Base-by-base conservation (phyloP, 2,113 vertebrate genomes). In the Chinchilla lanigera region DNA sequence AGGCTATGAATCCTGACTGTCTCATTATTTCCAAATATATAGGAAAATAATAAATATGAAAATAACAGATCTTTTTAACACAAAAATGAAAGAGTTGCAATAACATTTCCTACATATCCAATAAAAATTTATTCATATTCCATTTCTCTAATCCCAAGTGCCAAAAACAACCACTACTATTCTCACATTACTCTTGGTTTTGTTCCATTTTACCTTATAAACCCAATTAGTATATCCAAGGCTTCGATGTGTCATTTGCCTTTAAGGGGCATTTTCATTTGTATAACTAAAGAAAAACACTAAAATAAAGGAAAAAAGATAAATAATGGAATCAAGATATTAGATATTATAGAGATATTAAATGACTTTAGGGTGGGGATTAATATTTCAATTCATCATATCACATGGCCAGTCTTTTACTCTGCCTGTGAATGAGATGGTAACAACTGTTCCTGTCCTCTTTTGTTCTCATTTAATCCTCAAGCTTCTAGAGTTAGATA, bases 301-400 rank as follows among this genome's bases (percentile, higher is more conserved):
- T 88, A 88, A 93, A 88, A n/a, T 16, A 88, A 88, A 96, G 56
- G 56, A 86, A 81, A 60, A 5, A 91, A 67, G 7, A 44, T 5
- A 5, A 52, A 50, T 86, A 28, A 91, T 73, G 30, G 30, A 71
- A 56, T 19, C 77, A 19, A 77, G 3, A 77, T 82, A 41, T 60
- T 54, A 91, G 10, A 60, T 22, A 60, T 19, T 20, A 60, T 7
- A 60, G 58, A 60, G 20, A 6, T 60, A 50, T 60, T 19, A 67
- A 8, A 47, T 16, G 14, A 73, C 47, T 86, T 69, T 28, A 7
- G 38, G 16, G 80, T 65, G 33, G 26, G 5, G 22, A 88, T 60
- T 35, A 52, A 33, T 47, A 61, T 8, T 63, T 90, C 12, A 58
- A 35, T n/a, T 50, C 81, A 67, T 41, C 8, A 61, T 10, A 65